Evolutionary conservation across 2,797 vertebrate species (phyloP).

Genomic region (Acanthurus lineatus): DNA sequence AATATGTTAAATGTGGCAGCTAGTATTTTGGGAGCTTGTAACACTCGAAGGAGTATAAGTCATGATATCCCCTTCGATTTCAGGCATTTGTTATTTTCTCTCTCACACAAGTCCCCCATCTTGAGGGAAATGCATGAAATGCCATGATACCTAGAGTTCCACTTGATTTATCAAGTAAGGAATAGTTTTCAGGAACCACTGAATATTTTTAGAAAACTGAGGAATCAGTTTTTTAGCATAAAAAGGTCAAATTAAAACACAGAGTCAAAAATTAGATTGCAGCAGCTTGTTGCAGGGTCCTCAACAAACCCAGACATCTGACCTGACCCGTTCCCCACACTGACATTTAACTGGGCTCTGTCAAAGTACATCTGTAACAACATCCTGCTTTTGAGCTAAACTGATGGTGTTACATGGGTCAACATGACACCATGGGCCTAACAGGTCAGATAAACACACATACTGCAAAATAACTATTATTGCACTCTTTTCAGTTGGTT

Average conservation of each 20-base stretch:
- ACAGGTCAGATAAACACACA: background rate
- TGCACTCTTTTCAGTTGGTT: constrained; percentile 3
- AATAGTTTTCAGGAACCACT: background rate
- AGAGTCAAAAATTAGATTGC: background rate
- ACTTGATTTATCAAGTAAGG: too few species aligned
- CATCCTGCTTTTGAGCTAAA: background rate
- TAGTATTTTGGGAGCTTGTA: background rate
- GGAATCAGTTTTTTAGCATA: background rate
- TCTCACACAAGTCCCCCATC: background rate
- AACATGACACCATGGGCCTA: background rate
- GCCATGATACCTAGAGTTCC: too few species aligned
- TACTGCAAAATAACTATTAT: background rate
- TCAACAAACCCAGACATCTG: background rate
- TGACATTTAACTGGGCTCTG: too few species aligned
- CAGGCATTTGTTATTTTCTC: too few species aligned
- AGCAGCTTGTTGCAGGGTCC: background rate
- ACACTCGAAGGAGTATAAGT: background rate
- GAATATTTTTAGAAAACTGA: background rate
- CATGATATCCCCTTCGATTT: too few species aligned
- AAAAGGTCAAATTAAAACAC: background rate
- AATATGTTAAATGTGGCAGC: too few species aligned
- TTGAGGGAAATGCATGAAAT: too few species aligned
- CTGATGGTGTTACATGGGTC: background rate
- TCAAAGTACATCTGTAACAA: background rate
- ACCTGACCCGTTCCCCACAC: background rate